These are phyloP conservation scores for Noctua fimbriata DNA, from an alignment of 2,888 invertebrate genomes.

Conservation along the genomic window DNA sequence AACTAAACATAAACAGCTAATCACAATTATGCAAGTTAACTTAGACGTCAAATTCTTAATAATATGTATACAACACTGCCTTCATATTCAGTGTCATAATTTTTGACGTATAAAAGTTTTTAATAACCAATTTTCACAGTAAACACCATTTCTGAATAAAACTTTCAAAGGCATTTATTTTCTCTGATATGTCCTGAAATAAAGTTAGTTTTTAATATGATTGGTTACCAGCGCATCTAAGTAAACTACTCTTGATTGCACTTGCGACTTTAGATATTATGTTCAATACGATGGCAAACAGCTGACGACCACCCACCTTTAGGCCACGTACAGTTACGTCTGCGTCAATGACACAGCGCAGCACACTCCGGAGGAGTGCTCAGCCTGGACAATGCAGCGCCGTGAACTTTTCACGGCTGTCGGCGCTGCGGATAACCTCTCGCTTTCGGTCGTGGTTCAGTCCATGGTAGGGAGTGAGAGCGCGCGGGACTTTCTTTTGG, in stretches of 20 bases:
- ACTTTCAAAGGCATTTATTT: not conserved
- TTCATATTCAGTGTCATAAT: not conserved
- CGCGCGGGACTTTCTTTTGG: too few relatives aligned
- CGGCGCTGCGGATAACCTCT: too few relatives aligned
- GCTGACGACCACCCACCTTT: too few relatives aligned
- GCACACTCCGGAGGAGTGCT: too few relatives aligned
- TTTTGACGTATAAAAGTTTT: not conserved
- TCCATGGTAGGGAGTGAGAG: too few relatives aligned
- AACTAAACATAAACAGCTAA: not conserved
- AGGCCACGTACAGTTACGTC: too few relatives aligned
- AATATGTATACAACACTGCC: too few relatives aligned
- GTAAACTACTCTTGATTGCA: not conserved
- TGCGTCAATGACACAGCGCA: too few relatives aligned
- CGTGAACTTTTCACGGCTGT: too few relatives aligned
- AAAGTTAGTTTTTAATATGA: not conserved
- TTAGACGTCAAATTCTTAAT: not conserved
- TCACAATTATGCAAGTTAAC: constrained; percentile 1
- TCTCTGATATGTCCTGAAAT: not conserved
- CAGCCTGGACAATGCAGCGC: too few relatives aligned
- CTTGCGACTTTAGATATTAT: not conserved
- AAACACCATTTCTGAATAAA: not conserved
- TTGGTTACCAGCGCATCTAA: not conserved
- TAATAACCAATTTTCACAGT: not conserved
- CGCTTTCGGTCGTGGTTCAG: too few relatives aligned
- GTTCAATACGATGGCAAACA: too few relatives aligned